Percentiles rank a stretch among this genome's conserved stretches.
Conservation (phyloP, 64 coral and sea anemone genomes). For the Stichodactyla mertensii region DNA sequence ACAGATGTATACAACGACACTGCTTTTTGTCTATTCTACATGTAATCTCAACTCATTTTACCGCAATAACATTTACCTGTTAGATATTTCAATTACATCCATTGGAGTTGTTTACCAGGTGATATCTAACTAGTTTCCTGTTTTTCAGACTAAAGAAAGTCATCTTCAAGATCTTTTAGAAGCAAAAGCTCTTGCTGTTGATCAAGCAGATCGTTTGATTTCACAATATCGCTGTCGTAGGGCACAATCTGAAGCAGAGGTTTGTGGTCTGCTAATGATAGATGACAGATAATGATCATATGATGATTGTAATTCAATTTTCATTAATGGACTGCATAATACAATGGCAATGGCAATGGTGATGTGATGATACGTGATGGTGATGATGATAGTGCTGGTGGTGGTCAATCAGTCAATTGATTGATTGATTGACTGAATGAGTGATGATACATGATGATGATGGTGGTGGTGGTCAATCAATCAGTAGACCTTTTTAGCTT, state of each 20-base stretch:
- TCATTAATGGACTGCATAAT: background rate
- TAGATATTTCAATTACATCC: too few relatives aligned
- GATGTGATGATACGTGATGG: background rate
- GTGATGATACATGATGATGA: background rate
- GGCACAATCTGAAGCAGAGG: conserved; percentile 90
- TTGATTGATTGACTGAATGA: background rate
- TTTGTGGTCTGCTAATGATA: background rate
- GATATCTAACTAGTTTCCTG: background rate
- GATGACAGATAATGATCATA: background rate
- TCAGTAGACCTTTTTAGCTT: too few relatives aligned
- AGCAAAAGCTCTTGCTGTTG: conserved; percentile 79
- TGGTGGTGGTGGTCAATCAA: too few relatives aligned
- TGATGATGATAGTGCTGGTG: background rate
- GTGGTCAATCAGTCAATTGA: background rate
- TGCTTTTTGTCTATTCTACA: too few relatives aligned
- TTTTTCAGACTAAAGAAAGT: conserved; percentile 85
- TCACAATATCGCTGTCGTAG: conserved; percentile 93
- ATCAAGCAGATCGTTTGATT: conserved; percentile 89
- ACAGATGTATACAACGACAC: too few relatives aligned
- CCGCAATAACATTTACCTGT: too few relatives aligned
- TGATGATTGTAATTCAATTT: background rate
- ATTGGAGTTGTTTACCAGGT: background rate
- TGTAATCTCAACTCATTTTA: too few relatives aligned
- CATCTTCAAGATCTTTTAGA: conserved; percentile 96
- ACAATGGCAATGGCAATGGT: background rate